Evolutionary conservation across 2,888 invertebrate genomes (phyloP), one percentile per base, ranked within the genome.

Genomic region (Eucera pruinosa): DNA sequence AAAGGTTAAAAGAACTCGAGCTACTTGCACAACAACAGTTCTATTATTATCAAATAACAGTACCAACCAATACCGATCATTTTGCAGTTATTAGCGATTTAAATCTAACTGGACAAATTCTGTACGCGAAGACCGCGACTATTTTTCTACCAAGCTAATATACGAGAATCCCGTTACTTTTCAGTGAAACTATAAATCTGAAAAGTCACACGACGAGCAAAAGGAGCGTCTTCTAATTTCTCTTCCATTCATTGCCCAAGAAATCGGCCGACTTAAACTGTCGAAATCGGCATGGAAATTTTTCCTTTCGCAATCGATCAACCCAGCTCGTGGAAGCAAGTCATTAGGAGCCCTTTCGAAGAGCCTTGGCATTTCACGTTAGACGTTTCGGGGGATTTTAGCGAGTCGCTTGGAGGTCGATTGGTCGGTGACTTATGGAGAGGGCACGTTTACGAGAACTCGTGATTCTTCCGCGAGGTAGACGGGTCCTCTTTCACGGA

Each of bases 281-380:
- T 18, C 61, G 18, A 43, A 57, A 52, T 33, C 66, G 39, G 36
- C 39, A 47, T 66, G 52, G 58, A 60, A 58, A 72, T 52, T 60
- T 60, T 39, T 36, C n/a, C 13, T 52, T 39, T 5, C 66, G 60
- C 45, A 81, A 82, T 27, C 43, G 45, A 15, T 64, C 30, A 5
- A 20, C 9, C 11, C 25, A 5, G 13, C 27, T 23, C 15, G 39
- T 41, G 36, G 23, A 58, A 43, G 18, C 54, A n/a, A 61, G 58
- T 76, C 72, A 23, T 69, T 48, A 58, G 58, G 15, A 69, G 36
- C 58, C 64, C 73, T 77, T 72, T 72, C 72, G 45, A 81, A 65
- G 70, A 61, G 47, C 84, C 84, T 84, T 84, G 84, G 66, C 84
- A 84, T 84, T 82, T 84, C 73, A 5, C 73, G 68, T 76, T 80